Percentiles rank a stretch among this genome's conserved stretches.
These are phyloP conservation scores for Pterocles burchelli DNA, from an alignment of 2,113 vertebrate species.

Conservation along the genomic window DNA sequence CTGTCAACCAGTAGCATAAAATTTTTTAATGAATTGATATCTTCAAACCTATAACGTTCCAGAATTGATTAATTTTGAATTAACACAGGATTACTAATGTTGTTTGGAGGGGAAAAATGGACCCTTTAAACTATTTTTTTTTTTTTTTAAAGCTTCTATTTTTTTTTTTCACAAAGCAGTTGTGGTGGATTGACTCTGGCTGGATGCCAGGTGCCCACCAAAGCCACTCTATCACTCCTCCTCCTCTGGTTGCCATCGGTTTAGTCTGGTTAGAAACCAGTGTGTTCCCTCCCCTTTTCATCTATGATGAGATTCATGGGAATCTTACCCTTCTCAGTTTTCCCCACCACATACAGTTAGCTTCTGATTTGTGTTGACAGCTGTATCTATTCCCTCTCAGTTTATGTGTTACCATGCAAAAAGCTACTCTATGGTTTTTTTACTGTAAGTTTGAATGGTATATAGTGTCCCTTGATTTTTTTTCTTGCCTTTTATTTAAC, in stretches of 20 bases:
- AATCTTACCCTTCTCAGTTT: not conserved
- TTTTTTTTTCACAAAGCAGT: not conserved
- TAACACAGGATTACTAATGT: not conserved
- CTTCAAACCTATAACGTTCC: not conserved
- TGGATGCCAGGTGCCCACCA: too few relatives aligned
- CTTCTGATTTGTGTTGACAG: not conserved
- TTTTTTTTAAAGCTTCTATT: not conserved
- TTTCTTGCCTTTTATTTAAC: not conserved
- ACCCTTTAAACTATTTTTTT: not conserved
- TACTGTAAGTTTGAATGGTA: not conserved
- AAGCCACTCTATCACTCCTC: too few relatives aligned
- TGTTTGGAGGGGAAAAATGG: not conserved
- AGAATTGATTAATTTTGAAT: not conserved
- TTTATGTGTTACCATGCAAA: not conserved
- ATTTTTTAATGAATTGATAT: not conserved
- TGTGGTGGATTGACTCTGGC: too few relatives aligned
- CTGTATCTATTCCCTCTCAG: not conserved
- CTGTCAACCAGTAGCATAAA: not conserved
- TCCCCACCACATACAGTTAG: not conserved
- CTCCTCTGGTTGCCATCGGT: not conserved
- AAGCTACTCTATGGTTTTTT: not conserved
- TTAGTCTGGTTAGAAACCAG: not conserved
- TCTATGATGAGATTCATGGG: not conserved
- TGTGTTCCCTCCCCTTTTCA: not conserved
- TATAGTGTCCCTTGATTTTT: not conserved